These are phyloP conservation scores for Oryzias curvinotus DNA, from an alignment of 2,113 vertebrate species.

Conservation along the genomic window DNA sequence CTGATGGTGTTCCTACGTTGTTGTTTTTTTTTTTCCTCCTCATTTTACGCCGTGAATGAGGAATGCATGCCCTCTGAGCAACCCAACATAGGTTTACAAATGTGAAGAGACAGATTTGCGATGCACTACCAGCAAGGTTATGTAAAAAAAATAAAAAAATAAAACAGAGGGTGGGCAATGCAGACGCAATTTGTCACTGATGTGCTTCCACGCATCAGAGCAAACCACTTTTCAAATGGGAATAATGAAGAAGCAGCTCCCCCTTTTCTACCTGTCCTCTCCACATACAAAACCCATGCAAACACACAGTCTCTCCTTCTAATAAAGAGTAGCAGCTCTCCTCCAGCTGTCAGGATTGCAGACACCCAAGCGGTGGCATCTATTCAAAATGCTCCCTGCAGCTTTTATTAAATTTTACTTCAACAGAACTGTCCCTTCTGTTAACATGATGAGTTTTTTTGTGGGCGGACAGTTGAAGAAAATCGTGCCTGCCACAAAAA, in stretches of 20 bases:
- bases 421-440: slow-evolving; percentile 71
- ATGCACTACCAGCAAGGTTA: slow-evolving; percentile 59
- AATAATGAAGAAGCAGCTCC: slow-evolving; percentile 46
- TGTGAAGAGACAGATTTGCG: slow-evolving; percentile 57
- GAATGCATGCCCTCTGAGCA: slow-evolving; percentile 49
- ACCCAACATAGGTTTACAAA: slow-evolving; percentile 54
- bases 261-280: neutral
- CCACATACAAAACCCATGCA: slow-evolving; percentile 3
- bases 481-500: slow-evolving; percentile 52
- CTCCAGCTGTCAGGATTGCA: slow-evolving; percentile 59
- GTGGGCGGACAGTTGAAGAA: slow-evolving; percentile 69
- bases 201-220: slow-evolving; percentile 41
- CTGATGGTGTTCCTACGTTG: slow-evolving; percentile 30
- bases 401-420: slow-evolving; percentile 70
- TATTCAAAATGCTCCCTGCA: slow-evolving; percentile 62
- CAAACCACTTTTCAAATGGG: slow-evolving; percentile 48
- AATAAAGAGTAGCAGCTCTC: slow-evolving; percentile 43
- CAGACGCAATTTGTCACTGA: slow-evolving; percentile 45
- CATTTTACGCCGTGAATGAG: slow-evolving; percentile 36
- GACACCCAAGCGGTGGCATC: slow-evolving; percentile 56
- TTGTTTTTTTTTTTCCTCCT: slow-evolving; percentile 18
- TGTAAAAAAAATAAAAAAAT: slow-evolving; percentile 45
- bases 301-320: slow-evolving; percentile 22
- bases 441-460: slow-evolving; percentile 71
- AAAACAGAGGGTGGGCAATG: slow-evolving; percentile 37